These are phyloP conservation scores for Catharus minimus DNA, from an alignment of 2,113 vertebrate species.

Conservation along the genomic window DNA sequence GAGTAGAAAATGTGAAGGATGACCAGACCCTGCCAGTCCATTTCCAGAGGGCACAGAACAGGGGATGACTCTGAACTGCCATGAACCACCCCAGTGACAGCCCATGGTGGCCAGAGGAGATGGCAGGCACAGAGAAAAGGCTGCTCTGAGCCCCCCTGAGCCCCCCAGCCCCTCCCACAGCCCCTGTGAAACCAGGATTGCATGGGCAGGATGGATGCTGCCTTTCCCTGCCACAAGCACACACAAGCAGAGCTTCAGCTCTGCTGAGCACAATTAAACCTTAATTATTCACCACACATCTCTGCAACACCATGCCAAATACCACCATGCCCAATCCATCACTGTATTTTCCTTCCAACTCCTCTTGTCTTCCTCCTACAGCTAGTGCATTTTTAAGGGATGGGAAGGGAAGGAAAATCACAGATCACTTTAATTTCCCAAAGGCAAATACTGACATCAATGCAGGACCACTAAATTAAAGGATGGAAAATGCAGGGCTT, in stretches of 20 bases:
- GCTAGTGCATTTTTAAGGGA: background rate
- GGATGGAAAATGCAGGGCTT: background rate
- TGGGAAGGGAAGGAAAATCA: background rate
- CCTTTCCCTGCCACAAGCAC: background rate
- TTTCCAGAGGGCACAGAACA: background rate
- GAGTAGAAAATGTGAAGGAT: background rate
- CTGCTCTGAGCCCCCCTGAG: background rate
- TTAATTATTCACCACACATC: background rate
- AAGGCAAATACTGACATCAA: background rate
- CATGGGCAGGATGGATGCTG: rapidly evolving
- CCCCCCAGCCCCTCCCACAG: background rate
- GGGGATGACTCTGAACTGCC: rapidly evolving
- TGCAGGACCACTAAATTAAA: background rate
- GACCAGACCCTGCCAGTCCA: background rate
- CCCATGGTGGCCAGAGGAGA: rapidly evolving
- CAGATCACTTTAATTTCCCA: background rate
- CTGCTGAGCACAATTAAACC: background rate
- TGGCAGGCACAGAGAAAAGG: background rate
- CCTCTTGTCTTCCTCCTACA: background rate
- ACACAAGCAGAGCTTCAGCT: background rate
- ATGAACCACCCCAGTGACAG: background rate
- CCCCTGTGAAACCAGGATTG: background rate
- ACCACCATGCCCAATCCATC: background rate
- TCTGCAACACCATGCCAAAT: background rate
- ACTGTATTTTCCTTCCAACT: background rate